Evolutionary conservation across 1,140 invertebrate genomes (phyloP), one percentile per base, ranked within the genome.

Genomic region (Plutomurus gul): DNA sequence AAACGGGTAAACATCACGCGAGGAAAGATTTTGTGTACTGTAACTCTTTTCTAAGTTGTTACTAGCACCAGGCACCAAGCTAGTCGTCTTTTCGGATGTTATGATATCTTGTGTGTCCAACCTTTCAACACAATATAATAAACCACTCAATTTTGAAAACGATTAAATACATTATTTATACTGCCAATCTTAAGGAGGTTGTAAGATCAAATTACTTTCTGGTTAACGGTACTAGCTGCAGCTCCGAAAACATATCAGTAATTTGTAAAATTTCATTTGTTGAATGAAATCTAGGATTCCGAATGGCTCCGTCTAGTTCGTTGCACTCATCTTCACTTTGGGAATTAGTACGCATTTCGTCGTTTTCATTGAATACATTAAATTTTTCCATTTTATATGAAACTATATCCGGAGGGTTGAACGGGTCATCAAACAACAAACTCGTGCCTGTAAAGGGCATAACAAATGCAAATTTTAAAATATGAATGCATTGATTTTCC

Each of bases 381-480:
- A n/a, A 47, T n/a, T 37, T 75, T n/a, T 36, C 43, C 10, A 49
- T 22, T 75, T 72, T 37, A 3, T 16, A 7, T 20, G 49, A 22
- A 13, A 33, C 16, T 8, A 56, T 20, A 36, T 77, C 76, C 11
- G 82, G 82, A 6, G 79, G 80, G 4, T 80, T 81, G 36, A 82
- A 83, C 27, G 82, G 82, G 27, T 83, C 82, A 43, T 83, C 80
- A 71, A 83, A 83, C 10, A 83, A n/a, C 16, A 83, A 49, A 70
- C 75, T 83, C 10, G 80, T 80, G 43, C 81, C 78, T 83, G 22
- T 39, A 71, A 36, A 49, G 11, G 36, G 16, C 65, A 73, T 4
- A 46, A 33, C 6, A 56, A 49, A 20, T 3, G 33, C 1, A 8
- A 10, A 7, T 16, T 8, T 47, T 27, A 0, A 8, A 18, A 51